Base-by-base conservation (phyloP, 2,113 vertebrate genomes). In the Melanostigma gelatinosum region DNA sequence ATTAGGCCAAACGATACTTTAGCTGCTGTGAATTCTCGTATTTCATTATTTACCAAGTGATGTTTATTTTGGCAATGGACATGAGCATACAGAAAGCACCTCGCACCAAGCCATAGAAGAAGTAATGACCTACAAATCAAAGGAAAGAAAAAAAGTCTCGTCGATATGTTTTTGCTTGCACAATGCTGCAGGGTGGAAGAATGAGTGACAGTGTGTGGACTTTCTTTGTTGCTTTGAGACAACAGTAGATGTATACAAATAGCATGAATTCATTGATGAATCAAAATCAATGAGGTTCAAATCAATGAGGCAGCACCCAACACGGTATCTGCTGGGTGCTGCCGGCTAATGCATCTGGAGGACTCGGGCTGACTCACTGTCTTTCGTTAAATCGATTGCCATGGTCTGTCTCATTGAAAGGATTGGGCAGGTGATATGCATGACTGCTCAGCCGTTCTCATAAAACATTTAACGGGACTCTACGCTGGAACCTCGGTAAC, bases 381-480 rank as follows among this genome's bases (percentile, higher is more conserved):
- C 67, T 83, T 58, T 46, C 34, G 76, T 68, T 40, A 38, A 66
- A 87, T 80, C 61, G 77, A 86, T 83, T 65, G 64, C 83, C 15
- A 0, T 13, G 55, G 5, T 54, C 58, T 69, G 36, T 71, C 82
- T 83, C 58, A 81, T 40, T 74, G 63, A 89, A 78, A 52, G 64
- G 54, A 89, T 55, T 65, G 74, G 29, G 46, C 74, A 78, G 67
- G 44, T 83, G 73, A 75, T 87, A 79, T 75, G 78, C 75, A 79
- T 80, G 82, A 66, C 85, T 85, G 87, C 77, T 74, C 74, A 6
- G 72, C 44, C 67, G 79, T 73, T 78, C 82, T 74, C 85, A 86
- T 93, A 86, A 93, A 91, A 88, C 74, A 89, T 90, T 91, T 88
- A 91, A 91, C 36, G 72, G 89, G 86, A 73, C 86, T 57, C 76